Percentiles rank a stretch among this genome's conserved stretches.
These are phyloP conservation scores for Beroe ovata DNA, from an alignment of 37 sponge, comb jelly and placozoan species.

Conservation along the genomic window DNA sequence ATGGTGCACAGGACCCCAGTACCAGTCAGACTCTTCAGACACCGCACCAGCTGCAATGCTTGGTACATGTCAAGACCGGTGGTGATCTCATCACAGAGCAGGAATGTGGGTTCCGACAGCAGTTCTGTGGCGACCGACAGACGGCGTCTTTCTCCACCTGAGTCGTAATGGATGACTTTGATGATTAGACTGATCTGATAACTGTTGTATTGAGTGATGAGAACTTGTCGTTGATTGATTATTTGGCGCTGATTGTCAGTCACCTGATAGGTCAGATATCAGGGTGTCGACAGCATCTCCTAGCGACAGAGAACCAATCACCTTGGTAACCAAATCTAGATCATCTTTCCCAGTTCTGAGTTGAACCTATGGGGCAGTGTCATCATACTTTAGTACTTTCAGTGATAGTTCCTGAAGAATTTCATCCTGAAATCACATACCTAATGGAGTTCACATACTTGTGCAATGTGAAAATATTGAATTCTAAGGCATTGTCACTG, in stretches of 20 bases:
- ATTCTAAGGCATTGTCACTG: too few species aligned
- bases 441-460: too few species aligned
- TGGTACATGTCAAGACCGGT: slow-evolving; percentile 62
- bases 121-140: slow-evolving; percentile 48
- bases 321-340: not conserved
- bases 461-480: too few species aligned
- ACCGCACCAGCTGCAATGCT: slow-evolving; percentile 36
- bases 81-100: slow-evolving; percentile 53
- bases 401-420: too few species aligned
- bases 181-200: too few species aligned
- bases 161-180: not conserved
- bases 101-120: slow-evolving; percentile 56
- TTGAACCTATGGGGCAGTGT: not conserved
- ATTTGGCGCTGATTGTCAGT: too few species aligned
- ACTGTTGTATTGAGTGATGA: too few species aligned
- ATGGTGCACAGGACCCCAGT: slow-evolving; percentile 61
- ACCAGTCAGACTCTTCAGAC: slow-evolving; percentile 5
- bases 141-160: slow-evolving; percentile 33
- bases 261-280: slow-evolving; percentile 14
- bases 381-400: too few species aligned
- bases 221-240: too few species aligned
- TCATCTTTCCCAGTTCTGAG: slow-evolving; percentile 14
- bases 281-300: not conserved
- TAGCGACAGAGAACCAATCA: not conserved
- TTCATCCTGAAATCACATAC: too few species aligned